These are phyloP conservation scores for Nesoenas mayeri DNA, from an alignment of 2,113 vertebrate genomes.

Conservation along the genomic window DNA sequence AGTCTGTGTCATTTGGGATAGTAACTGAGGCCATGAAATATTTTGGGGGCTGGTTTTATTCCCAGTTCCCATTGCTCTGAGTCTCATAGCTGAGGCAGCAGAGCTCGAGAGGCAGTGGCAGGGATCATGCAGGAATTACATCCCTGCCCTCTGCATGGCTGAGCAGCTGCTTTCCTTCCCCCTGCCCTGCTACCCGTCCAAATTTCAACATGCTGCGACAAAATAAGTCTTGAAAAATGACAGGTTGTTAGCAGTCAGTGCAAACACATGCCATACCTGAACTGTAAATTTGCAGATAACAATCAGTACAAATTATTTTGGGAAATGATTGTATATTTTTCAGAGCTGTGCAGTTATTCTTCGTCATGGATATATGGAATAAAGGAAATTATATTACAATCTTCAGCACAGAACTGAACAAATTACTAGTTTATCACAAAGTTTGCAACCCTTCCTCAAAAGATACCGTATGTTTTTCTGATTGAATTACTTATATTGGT, in stretches of 20 bases:
- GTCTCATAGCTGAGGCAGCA: neutral
- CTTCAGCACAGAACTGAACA: neutral
- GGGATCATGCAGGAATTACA: accelerated
- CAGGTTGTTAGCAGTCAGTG: neutral
- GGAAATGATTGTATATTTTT: neutral
- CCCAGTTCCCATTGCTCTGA: neutral
- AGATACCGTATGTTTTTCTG: neutral
- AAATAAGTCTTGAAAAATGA: neutral
- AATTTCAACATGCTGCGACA: neutral
- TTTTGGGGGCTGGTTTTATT: neutral
- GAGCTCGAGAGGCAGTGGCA: neutral
- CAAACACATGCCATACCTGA: neutral
- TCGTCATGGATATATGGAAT: neutral
- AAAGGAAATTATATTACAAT: neutral
- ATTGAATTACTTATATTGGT: constrained; percentile 20
- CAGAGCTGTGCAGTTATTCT: neutral
- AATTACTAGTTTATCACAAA: constrained; percentile 11
- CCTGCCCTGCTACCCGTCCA: neutral
- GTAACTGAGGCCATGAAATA: neutral
- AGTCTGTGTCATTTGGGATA: neutral
- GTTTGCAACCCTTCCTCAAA: neutral
- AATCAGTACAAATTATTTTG: neutral
- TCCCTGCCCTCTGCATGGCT: neutral
- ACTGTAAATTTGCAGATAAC: neutral
- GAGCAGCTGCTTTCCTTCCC: neutral